These are phyloP conservation scores for Cynodonichthys magdalenae DNA, from an alignment of 2,797 vertebrate genomes.

Conservation along the genomic window DNA sequence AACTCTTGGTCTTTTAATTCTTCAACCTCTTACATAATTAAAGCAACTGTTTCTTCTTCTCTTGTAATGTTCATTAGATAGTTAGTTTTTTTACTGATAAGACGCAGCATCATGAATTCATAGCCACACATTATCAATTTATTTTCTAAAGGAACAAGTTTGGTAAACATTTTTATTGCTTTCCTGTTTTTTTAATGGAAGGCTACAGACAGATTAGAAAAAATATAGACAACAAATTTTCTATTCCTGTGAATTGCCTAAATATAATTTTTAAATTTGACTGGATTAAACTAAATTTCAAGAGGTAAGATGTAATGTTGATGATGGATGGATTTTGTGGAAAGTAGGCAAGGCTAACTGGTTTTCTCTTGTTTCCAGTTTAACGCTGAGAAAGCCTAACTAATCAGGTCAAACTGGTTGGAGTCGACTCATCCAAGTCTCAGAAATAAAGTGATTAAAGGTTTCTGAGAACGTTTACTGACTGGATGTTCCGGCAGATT, in stretches of 20 bases:
- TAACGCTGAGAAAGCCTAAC: background rate
- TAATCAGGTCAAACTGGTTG: constrained; percentile 6
- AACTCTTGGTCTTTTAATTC: constrained; percentile 3
- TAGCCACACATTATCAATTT: too few species aligned
- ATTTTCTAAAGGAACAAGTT: too few species aligned
- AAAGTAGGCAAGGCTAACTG: background rate
- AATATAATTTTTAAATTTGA: too few species aligned
- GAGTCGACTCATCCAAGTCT: constrained; percentile 2
- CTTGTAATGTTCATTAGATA: too few species aligned
- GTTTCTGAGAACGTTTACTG: constrained; percentile 8
- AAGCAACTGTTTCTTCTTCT: background rate
- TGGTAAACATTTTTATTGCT: too few species aligned
- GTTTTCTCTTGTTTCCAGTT: constrained; percentile 1
- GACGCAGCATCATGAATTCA: too few species aligned
- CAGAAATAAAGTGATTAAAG: background rate
- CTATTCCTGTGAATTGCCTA: too few species aligned
- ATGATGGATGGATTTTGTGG: background rate
- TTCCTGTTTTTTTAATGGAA: too few species aligned
- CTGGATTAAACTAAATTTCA: background rate
- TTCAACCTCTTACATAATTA: background rate
- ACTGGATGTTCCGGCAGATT: background rate
- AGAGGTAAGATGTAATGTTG: background rate
- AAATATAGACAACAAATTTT: too few species aligned
- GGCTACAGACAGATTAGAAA: too few species aligned
- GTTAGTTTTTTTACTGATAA: too few species aligned